Base-by-base conservation (phyloP, 2,888 invertebrate species). In the Odontothrips loti region DNA sequence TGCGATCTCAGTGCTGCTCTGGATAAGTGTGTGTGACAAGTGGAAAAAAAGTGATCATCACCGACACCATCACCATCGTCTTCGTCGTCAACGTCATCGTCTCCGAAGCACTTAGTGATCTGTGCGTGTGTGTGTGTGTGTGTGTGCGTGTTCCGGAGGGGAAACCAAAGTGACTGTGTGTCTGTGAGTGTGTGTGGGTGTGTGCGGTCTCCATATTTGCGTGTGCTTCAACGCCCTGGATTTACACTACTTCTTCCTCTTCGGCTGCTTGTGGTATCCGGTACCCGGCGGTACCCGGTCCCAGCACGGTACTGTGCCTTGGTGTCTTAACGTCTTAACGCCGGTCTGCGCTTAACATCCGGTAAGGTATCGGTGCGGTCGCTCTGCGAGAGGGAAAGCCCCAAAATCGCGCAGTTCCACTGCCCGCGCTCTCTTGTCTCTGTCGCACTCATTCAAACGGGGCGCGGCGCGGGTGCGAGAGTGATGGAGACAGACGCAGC, bases 11-110 rank as follows among this genome's bases (percentile, higher is more conserved):
- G 58, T 58, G 58, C 58, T 58, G 58, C 58, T 58, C 58, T 58
- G 58, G 58, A 58, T 58, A 58, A 58, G 58, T 58, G 58, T n/a
- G 58, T 58, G 20, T 17, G n/a, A 58, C 58, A n/a, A 20, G 58
- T 58, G 58, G 15, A 58, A 17, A 58, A 58, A 58, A 58, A 58
- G 58, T 58, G 58, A 58, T 58, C 58, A 58, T 58, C 58, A 58
- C 51, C 51, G 51, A n/a, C 58, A 58, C n/a, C n/a, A 58, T 58
- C 58, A 58, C 15, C 58, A 58, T 17, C 51, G 51, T 8, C 58
- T 15, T 58, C 58, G 58, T 58, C 58, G 17, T n/a, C 58, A 58
- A 43, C 58, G 58, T 58, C 58, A 58, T 58, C 58, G 8, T 51
- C 51, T 15, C 58, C 17, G 15, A 20, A 43, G 34, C 3, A 43